Percentiles rank a stretch among this genome's conserved stretches.
Evolutionary conservation across 2,888 invertebrate genomes (phyloP).

Genomic region (Rhagonycha fulva): DNA sequence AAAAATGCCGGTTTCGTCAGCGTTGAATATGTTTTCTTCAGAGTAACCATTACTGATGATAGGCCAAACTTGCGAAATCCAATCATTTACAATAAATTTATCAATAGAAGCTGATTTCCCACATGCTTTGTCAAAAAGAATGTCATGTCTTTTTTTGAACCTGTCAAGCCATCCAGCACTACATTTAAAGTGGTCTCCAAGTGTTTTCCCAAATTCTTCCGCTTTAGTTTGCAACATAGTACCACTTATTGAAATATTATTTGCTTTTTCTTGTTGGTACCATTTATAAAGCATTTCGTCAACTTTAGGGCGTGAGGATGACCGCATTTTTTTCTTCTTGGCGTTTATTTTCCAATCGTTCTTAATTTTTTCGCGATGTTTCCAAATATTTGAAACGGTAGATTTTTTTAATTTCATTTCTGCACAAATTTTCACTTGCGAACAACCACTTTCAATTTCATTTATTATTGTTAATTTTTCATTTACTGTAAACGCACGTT

Average conservation of each 20-base stretch:
- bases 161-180: slow-evolving; percentile 9
- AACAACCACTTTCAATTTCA: neutral
- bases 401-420: neutral
- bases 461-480: neutral
- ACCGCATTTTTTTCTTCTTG: slow-evolving; percentile 7
- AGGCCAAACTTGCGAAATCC: slow-evolving; percentile 2
- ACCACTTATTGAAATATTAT: neutral
- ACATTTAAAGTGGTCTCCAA: slow-evolving; percentile 8
- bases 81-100: slow-evolving; percentile 3
- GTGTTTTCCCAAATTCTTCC: slow-evolving; percentile 12
- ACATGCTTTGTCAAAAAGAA: slow-evolving; percentile 6
- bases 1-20: slow-evolving; percentile 5
- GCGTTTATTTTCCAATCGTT: neutral
- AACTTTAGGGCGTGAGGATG: neutral
- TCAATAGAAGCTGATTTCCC: slow-evolving; percentile 4
- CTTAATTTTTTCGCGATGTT: slow-evolving; percentile 1
- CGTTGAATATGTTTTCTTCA: slow-evolving; percentile 4
- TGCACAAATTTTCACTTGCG: neutral
- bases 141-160: slow-evolving; percentile 12
- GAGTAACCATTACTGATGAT: neutral
- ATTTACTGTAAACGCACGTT: neutral
- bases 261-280: neutral
- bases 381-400: neutral
- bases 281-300: slow-evolving; percentile 7
- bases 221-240: slow-evolving; percentile 10